Evolutionary conservation across 1,140 invertebrate genomes (phyloP).

Genomic region (Colletes gigas): DNA sequence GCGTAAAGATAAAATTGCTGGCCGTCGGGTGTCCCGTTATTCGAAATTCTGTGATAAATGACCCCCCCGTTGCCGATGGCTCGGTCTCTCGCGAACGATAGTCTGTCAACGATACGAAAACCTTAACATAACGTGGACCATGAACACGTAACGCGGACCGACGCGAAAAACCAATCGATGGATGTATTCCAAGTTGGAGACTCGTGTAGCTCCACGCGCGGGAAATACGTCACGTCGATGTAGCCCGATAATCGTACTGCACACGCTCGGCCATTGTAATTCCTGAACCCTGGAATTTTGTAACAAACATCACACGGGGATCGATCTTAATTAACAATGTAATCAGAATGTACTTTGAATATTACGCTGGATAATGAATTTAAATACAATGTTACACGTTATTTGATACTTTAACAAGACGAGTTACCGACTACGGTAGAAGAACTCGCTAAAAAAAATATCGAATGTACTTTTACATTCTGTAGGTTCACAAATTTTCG

Average conservation of each 20-base stretch:
- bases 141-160: slow-evolving; percentile 16
- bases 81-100: neutral
- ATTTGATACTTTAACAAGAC: too few species aligned
- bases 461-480: too few species aligned
- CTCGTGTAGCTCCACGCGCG: slow-evolving; percentile 11
- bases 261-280: neutral
- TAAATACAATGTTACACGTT: too few species aligned
- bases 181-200: slow-evolving; percentile 11
- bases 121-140: slow-evolving; percentile 5
- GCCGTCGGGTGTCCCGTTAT: neutral
- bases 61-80: neutral
- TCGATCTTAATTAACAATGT: too few species aligned
- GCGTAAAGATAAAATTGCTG: neutral
- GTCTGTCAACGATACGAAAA: neutral
- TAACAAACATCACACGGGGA: neutral
- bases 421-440: too few species aligned
- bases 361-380: too few species aligned
- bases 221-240: slow-evolving; percentile 36
- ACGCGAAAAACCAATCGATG: slow-evolving; percentile 48
- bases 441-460: too few species aligned
- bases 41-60: neutral
- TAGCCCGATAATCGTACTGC: neutral
- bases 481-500: too few species aligned
- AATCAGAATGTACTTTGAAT: too few species aligned
- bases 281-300: neutral